These are phyloP conservation scores for Allophyes oxyacanthae DNA, from an alignment of 2,888 invertebrate species.

Conservation along the genomic window DNA sequence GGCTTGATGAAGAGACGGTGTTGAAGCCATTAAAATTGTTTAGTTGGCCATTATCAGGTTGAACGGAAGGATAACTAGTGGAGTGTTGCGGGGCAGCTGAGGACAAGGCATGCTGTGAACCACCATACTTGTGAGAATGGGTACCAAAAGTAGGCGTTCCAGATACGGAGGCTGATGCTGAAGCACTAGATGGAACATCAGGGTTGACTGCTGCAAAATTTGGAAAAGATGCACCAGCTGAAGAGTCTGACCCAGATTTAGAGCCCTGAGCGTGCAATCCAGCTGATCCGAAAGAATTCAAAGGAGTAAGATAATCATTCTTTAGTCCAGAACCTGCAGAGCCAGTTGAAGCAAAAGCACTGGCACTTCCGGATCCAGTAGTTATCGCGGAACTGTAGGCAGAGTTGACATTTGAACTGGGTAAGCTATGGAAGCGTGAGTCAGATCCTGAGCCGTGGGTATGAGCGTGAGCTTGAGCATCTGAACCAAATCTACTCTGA, in stretches of 20 bases:
- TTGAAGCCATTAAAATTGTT: constrained; percentile 17
- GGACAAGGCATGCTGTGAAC: neutral
- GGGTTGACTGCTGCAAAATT: too few relatives aligned
- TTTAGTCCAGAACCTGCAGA: constrained; percentile 50
- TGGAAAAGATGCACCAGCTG: constrained; percentile 18
- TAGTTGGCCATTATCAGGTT: neutral
- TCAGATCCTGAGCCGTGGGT: neutral
- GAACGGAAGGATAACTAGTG: neutral
- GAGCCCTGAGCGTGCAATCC: constrained; percentile 8
- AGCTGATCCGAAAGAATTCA: constrained; percentile 9
- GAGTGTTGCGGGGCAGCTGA: constrained; percentile 9
- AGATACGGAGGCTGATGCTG: constrained; percentile 25
- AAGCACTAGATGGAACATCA: constrained; percentile 16
- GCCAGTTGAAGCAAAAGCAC: constrained; percentile 48
- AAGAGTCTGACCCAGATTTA: constrained; percentile 20
- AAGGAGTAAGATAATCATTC: constrained; percentile 56
- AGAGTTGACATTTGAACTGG: constrained; percentile 10
- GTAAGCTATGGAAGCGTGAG: constrained; percentile 5
- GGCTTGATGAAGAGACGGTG: neutral
- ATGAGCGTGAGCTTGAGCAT: constrained; percentile 6
- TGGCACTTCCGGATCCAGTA: constrained; percentile 45
- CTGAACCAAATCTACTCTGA: constrained; percentile 33
- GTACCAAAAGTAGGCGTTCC: constrained; percentile 19
- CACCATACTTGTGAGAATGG: neutral
- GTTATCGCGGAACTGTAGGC: constrained; percentile 38